Conservation (phyloP, 2,113 vertebrate species). For the Tachysurus fulvidraco region DNA sequence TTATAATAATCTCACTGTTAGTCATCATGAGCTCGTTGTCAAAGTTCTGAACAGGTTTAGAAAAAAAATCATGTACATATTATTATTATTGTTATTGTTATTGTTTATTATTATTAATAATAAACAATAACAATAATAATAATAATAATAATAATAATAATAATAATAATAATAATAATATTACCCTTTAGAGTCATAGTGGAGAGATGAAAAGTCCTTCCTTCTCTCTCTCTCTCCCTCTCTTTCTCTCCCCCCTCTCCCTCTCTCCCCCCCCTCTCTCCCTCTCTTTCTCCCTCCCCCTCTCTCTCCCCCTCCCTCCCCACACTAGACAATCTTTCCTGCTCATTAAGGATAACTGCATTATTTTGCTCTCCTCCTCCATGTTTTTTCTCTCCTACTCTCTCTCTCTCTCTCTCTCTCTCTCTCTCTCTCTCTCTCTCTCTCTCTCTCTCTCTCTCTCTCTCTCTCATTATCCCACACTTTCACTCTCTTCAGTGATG, state of each 20-base stretch:
- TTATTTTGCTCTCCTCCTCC: slow-evolving; percentile 1
- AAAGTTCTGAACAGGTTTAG: neutral
- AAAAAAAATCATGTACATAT: too few species aligned
- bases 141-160: too few species aligned
- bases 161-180: too few species aligned
- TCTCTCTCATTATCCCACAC: neutral
- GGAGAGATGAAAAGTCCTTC: neutral
- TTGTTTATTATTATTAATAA: too few species aligned
- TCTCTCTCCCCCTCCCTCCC: neutral
- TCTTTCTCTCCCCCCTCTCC: fast-evolving
- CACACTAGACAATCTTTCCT: neutral
- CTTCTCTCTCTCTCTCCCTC: too few species aligned
- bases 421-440: neutral
- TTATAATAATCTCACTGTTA: neutral
- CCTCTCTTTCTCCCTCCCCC: neutral
- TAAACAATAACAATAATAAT: too few species aligned
- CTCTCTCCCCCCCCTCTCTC: too few species aligned
- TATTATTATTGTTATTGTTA: too few species aligned
- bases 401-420: slow-evolving; percentile 9
- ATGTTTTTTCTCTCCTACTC: neutral
- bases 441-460: slow-evolving; percentile 2
- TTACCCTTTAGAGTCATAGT: neutral
- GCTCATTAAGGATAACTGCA: neutral
- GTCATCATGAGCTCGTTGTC: neutral
- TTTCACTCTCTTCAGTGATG: slow-evolving; percentile 2